phyloP scores from a whole-genome alignment of 2,113 vertebrate species.

The Ariopsis seemanni region DNA sequence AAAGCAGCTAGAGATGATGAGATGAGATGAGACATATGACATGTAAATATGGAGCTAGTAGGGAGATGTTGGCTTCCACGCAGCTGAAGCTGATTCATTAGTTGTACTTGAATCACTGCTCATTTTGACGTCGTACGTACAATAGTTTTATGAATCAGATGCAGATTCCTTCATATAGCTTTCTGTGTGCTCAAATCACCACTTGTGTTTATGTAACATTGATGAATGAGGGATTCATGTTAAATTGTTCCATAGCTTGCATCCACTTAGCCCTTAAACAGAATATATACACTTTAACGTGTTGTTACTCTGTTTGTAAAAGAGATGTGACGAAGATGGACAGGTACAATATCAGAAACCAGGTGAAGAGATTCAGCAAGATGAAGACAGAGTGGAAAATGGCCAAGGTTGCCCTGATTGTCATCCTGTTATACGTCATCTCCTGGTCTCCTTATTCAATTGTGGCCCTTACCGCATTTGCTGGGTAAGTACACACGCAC shows the following conservation, averaged over 20 bases:
- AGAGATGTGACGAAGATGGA: constrained; percentile 84
- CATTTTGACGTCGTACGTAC: background rate
- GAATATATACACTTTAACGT: background rate
- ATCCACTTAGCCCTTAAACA: background rate
- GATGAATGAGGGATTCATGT: background rate
- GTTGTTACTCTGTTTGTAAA: constrained; percentile 29
- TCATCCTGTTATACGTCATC: constrained; percentile 87
- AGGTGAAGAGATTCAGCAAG: constrained; percentile 76
- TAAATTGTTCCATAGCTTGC: background rate
- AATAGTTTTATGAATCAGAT: background rate
- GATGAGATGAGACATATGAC: background rate
- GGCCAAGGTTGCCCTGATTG: constrained; percentile 89
- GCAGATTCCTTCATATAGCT: background rate
- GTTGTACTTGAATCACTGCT: background rate
- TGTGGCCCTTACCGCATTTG: constrained; percentile 87
- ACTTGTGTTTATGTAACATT: background rate
- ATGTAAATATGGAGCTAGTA: background rate
- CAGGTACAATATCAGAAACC: constrained; percentile 70
- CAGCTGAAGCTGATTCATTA: background rate
- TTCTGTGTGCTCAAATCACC: background rate
- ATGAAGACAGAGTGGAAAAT: constrained; percentile 94
- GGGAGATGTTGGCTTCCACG: background rate
- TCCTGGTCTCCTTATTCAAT: constrained; percentile 95
- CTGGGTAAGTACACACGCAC: constrained; percentile 78
- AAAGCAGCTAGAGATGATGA: too few relatives aligned